phyloP scores from a whole-genome alignment of 2,797 vertebrate genomes.

The Arctocebus calabarensis region DNA sequence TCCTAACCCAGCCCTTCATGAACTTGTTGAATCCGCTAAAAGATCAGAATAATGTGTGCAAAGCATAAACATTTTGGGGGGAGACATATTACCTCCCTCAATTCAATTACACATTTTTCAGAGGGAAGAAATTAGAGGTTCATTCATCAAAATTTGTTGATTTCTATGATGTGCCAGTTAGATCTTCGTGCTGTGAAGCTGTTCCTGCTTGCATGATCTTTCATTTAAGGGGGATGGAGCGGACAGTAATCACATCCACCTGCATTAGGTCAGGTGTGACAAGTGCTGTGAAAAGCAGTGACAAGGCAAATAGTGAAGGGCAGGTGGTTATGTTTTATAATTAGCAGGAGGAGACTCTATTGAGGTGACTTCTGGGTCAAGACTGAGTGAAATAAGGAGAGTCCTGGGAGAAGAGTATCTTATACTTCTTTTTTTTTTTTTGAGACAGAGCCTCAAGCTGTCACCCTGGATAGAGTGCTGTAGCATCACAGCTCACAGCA shows the following conservation, averaged over 20 bases:
- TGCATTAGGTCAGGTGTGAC: background rate
- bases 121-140: conserved; percentile 40
- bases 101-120: conserved; percentile 2
- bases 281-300: background rate
- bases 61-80: background rate
- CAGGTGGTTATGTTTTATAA: background rate
- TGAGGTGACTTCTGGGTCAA: background rate
- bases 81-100: background rate
- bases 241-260: background rate
- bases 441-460: no score
- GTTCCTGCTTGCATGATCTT: background rate
- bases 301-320: background rate
- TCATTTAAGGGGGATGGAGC: background rate
- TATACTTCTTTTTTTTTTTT: background rate
- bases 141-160: conserved; percentile 7
- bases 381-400: background rate
- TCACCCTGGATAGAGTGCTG: no score
- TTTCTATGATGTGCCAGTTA: background rate
- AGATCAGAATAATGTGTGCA: background rate
- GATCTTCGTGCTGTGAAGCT: background rate
- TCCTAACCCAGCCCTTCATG: background rate
- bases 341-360: background rate
- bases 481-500: no score
- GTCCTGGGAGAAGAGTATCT: background rate
- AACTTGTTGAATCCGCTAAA: background rate